Percentiles rank a stretch among this genome's conserved stretches.
phyloP scores from a whole-genome alignment of 2,113 vertebrate species.

The Pyrgilauda ruficollis region DNA sequence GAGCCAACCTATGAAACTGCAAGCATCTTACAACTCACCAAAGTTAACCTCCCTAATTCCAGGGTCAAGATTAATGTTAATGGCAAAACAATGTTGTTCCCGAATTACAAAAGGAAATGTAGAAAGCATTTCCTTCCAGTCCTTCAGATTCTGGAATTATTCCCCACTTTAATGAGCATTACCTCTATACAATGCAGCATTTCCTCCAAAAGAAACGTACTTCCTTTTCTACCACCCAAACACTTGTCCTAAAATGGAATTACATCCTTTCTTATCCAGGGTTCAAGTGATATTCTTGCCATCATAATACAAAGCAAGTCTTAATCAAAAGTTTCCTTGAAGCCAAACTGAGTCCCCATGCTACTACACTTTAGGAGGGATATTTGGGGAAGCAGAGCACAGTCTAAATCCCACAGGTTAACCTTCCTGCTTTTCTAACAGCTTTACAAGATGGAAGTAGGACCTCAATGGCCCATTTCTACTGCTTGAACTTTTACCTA shows the following conservation, averaged over 20 bases:
- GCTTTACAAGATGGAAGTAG: neutral
- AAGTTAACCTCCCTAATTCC: neutral
- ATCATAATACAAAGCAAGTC: neutral
- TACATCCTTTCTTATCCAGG: neutral
- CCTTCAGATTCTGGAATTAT: neutral
- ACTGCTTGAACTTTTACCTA: neutral
- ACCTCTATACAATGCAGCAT: neutral
- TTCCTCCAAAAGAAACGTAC: neutral
- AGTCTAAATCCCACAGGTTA: neutral
- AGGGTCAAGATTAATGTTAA: neutral
- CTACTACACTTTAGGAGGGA: neutral
- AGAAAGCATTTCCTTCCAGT: neutral
- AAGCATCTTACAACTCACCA: neutral
- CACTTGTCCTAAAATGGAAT: neutral
- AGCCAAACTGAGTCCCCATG: neutral
- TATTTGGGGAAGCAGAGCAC: neutral
- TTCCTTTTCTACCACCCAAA: neutral
- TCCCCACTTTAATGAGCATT: neutral
- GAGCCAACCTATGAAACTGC: neutral
- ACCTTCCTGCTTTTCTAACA: neutral
- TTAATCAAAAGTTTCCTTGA: neutral
- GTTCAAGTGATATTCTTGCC: neutral
- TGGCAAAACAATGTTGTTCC: neutral
- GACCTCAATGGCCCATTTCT: neutral
- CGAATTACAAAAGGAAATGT: neutral